phyloP scores from a whole-genome alignment of 2,797 vertebrate genomes.

The Pithecia hirsuta region DNA sequence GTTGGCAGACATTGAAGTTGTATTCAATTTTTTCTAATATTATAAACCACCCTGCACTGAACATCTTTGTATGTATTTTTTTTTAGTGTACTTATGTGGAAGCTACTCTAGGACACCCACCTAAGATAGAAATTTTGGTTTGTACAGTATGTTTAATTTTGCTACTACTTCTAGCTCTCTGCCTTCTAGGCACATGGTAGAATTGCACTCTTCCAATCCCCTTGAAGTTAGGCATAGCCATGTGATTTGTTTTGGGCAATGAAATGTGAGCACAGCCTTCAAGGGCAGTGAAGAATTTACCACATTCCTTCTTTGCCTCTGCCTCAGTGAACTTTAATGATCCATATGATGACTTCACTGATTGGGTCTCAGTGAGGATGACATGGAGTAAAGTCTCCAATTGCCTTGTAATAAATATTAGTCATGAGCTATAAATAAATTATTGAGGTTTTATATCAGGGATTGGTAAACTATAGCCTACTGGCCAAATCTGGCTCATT shows the following conservation, averaged over 20 bases:
- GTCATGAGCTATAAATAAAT: not conserved
- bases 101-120: not conserved
- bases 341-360: not conserved
- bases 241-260: not conserved
- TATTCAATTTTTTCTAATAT: not conserved
- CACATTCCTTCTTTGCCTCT: not conserved
- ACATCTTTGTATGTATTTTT: not conserved
- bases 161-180: not conserved
- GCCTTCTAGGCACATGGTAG: not conserved
- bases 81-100: not conserved
- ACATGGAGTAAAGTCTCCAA: not conserved
- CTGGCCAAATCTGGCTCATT: not conserved
- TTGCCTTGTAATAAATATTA: not conserved
- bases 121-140: not conserved
- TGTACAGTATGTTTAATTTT: not conserved
- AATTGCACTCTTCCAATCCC: not conserved
- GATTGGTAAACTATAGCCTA: not conserved
- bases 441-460: not conserved
- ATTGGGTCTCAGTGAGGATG: not conserved
- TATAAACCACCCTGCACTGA: not conserved
- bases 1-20: not conserved
- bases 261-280: not conserved
- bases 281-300: not conserved
- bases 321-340: not conserved
- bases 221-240: not conserved